These are phyloP conservation scores for Cariama cristata DNA, from an alignment of 2,113 vertebrate species.

Conservation along the genomic window DNA sequence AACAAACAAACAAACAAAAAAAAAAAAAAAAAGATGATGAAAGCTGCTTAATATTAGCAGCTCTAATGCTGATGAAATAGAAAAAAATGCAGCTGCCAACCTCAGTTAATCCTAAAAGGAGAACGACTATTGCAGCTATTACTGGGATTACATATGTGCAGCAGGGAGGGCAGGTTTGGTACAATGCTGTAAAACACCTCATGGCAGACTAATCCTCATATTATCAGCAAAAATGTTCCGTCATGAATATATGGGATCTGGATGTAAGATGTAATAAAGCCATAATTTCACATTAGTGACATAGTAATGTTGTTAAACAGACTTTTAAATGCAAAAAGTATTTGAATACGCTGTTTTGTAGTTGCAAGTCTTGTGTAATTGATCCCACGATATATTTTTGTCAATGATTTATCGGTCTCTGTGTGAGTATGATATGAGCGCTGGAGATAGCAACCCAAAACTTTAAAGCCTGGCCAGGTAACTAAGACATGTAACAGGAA, in stretches of 20 bases:
- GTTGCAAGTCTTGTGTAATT: background rate
- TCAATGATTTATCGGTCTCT: background rate
- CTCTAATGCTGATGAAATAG: constrained; percentile 59
- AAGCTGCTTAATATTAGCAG: constrained; percentile 28
- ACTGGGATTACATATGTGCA: background rate
- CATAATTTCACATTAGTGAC: background rate
- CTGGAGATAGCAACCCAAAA: background rate
- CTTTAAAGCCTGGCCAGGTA: background rate
- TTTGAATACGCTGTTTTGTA: background rate
- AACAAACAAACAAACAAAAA: background rate
- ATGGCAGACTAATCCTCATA: background rate
- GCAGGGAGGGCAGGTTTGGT: background rate
- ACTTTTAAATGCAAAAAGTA: background rate
- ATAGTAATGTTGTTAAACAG: background rate
- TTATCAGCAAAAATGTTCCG: background rate
- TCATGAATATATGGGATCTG: background rate
- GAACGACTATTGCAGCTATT: background rate
- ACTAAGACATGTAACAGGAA: background rate
- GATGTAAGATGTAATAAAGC: background rate
- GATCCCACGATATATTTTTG: background rate
- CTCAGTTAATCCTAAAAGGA: background rate
- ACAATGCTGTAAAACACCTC: background rate
- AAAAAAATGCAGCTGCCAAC: constrained; percentile 25
- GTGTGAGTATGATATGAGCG: background rate
- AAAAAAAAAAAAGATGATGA: background rate